Evolutionary conservation across 2,113 vertebrate species (phyloP), one percentile per base, ranked within the genome.

Genomic region (Vulpes ferrilata): DNA sequence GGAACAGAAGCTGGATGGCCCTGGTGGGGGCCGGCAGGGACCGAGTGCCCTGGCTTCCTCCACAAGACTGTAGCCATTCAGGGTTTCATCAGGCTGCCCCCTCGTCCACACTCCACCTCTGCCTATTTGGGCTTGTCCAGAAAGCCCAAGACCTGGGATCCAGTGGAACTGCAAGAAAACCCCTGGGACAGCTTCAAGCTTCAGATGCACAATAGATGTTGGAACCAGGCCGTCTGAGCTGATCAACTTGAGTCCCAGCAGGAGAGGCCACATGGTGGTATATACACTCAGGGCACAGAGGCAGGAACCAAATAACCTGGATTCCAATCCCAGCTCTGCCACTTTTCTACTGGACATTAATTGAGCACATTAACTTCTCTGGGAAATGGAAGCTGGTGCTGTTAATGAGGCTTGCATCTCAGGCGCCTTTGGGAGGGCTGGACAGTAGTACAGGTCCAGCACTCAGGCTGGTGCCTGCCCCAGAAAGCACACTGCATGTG

Each of bases 401-500:
- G 65, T 60, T 7, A 4, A 15, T 2, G 16, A 13, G 11, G 7
- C 13, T 19, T 8, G 11, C 48, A 6, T n/a, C 38, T 1, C 3
- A 3, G 20, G 16, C 7, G 2, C 48, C 7, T 0, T 0, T 11
- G 10, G 15, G 57, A 43, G 22, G 35, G 15, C 12, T 5, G 17
- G 10, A 59, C 5, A 12, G 32, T 25, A 8, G 11, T 10, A 1
- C 0, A 5, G 2, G 17, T 12, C 15, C 43, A 27, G 43, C 30
- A 1, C 65, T 9, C 16, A 12, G 5, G 17, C 27, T 57, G n/a
- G 57, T 0, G 1, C 17, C 83, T 5, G 27, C 64, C 71, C 35
- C n/a, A 0, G 13, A 73, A 55, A 38, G 43, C 17, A 15, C 23
- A 7, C 48, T 7, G 1, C 1, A 1, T 3, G 0, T 9, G 19